Evolutionary conservation across 2,888 invertebrate species (phyloP).

Genomic region (Noctua janthina): DNA sequence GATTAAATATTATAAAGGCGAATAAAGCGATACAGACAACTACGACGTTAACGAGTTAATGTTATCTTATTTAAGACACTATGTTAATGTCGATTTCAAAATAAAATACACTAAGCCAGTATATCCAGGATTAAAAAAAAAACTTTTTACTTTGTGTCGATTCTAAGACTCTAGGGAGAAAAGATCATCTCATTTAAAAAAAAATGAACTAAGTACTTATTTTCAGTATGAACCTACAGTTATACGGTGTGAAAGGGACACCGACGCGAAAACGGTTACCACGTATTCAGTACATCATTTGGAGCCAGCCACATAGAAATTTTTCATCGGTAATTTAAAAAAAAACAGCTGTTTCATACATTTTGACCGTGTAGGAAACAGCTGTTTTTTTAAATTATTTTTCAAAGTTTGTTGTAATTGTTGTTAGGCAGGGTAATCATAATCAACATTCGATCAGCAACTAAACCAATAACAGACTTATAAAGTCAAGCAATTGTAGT

Average conservation of each 20-base stretch:
- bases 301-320: too few species aligned
- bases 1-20: slow-evolving; percentile 10
- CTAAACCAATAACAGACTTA: too few species aligned
- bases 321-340: too few species aligned
- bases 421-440: too few species aligned
- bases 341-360: too few species aligned
- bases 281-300: too few species aligned
- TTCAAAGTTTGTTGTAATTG: not conserved
- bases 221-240: not conserved
- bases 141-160: not conserved
- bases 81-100: not conserved
- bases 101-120: not conserved
- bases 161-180: not conserved
- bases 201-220: not conserved
- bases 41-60: slow-evolving; percentile 17
- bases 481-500: not conserved
- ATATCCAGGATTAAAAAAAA: too few species aligned
- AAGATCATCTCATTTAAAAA: not conserved
- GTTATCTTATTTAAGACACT: not conserved
- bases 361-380: too few species aligned
- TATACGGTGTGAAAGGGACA: too few species aligned
- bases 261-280: too few species aligned
- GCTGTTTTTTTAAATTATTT: too few species aligned
- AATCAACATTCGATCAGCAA: too few species aligned
- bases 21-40: slow-evolving; percentile 2